Conservation (phyloP, 64 coral and sea anemone genomes). For the Stylophora pistillata region DNA sequence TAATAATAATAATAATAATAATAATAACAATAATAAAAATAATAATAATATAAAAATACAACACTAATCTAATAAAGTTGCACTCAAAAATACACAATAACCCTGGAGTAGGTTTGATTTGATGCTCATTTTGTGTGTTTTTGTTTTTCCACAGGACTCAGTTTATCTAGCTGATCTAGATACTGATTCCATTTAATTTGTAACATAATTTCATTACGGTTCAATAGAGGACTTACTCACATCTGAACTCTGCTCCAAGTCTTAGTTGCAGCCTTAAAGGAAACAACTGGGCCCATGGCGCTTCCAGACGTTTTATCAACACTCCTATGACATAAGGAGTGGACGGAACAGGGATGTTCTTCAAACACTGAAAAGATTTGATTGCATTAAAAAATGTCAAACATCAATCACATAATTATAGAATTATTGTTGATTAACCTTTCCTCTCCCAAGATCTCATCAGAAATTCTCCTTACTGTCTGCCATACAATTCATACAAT, state of each 20-base stretch:
- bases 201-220: neutral
- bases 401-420: neutral
- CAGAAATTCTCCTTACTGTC: no score
- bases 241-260: constrained; percentile 96
- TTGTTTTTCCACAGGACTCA: no score
- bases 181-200: no score
- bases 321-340: constrained; percentile 89
- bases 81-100: no score
- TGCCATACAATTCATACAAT: no score
- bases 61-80: neutral
- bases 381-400: neutral
- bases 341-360: constrained; percentile 82
- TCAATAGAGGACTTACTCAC: constrained; percentile 40
- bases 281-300: constrained; percentile 95
- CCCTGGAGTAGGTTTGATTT: no score
- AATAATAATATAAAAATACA: neutral
- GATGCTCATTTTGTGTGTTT: no score
- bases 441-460: no score
- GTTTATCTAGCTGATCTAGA: no score
- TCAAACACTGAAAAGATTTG: constrained; percentile 64
- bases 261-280: constrained; percentile 86
- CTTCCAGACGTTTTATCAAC: constrained; percentile 81
- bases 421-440: neutral
- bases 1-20: neutral
- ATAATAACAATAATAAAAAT: neutral